These are phyloP conservation scores for Sebastes fasciatus DNA, from an alignment of 2,113 vertebrate genomes.

Conservation along the genomic window DNA sequence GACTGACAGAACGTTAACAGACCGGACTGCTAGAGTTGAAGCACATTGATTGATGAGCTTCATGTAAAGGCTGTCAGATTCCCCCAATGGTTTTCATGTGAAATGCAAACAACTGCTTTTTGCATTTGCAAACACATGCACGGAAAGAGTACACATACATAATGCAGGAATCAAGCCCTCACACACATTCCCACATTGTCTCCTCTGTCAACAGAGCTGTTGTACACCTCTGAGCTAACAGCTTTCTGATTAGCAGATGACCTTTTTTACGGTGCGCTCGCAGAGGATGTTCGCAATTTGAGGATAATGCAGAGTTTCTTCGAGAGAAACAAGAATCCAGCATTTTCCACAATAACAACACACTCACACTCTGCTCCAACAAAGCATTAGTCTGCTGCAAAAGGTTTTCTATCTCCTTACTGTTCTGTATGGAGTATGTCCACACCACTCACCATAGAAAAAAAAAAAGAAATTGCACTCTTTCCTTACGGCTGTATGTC, in stretches of 20 bases:
- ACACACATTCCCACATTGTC: neutral
- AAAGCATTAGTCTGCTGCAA: neutral
- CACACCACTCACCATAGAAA: neutral
- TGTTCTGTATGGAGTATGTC: neutral
- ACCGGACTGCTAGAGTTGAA: neutral
- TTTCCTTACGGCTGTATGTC: slow-evolving; percentile 4
- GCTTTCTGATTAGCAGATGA: slow-evolving; percentile 41
- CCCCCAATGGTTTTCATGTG: slow-evolving; percentile 28
- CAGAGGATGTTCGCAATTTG: slow-evolving; percentile 4
- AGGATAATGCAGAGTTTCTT: slow-evolving; percentile 1
- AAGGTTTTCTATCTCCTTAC: neutral
- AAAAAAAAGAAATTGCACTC: neutral
- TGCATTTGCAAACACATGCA: slow-evolving; percentile 14
- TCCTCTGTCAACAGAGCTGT: slow-evolving; percentile 31
- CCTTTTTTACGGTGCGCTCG: slow-evolving; percentile 33
- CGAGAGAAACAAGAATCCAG: neutral
- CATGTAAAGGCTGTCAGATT: neutral
- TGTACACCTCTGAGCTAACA: neutral
- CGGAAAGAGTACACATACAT: slow-evolving; percentile 12
- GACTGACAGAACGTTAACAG: neutral
- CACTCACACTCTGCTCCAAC: neutral
- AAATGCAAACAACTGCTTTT: slow-evolving; percentile 15
- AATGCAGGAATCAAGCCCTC: slow-evolving; percentile 12
- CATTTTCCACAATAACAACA: no score
- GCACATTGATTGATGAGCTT: slow-evolving; percentile 31